Evolutionary conservation across 2,797 vertebrate genomes (phyloP), one percentile per base, ranked within the genome.

Genomic region (Paratrypauchen microcephalus): DNA sequence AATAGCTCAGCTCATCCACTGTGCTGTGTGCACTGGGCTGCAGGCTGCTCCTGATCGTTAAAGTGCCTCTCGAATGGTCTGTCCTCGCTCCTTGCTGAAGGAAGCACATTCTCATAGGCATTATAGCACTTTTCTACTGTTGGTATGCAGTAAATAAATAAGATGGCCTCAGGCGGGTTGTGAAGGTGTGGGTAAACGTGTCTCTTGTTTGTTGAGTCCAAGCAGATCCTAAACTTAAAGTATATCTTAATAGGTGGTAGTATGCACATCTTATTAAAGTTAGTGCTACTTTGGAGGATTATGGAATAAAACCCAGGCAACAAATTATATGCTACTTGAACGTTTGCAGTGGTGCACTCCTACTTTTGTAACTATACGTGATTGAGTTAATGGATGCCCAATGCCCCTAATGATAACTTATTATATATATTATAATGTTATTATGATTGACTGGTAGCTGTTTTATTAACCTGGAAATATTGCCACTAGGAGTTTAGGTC

Each of bases 71-170:
- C 64, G 60, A 70, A 63, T 74, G n/a, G 11, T 52, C 60, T 63
- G 71, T 73, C 75, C 72, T 84, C 66, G 71, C 52, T 80, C 65
- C 36, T 41, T 67, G 75, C 74, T 79, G 70, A 85, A 68, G 30
- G 15, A 89, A 83, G 76, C 63, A 21, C 64, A 75, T 85, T 81
- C 71, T 85, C 78, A 2, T 61, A 68, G 72, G 41, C 65, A 70
- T 19, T 65, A 78, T 18, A 69, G 52, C 50, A 63, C 64, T 54
- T 77, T 78, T 82, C 67, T 55, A 39, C 71, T 21, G 23, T 55
- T 72, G 66, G 68, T 74, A 64, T 48, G 52, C 66, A n/a, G 63
- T 24, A 81, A 86, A 84, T 59, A 78, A 82, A 84, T 71, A 61
- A 79, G 19, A 73, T 54, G 64, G 70, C 64, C 71, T 62, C 5